Base-by-base conservation (phyloP, 1,140 invertebrate species). In the Neuroterus valhalla region DNA sequence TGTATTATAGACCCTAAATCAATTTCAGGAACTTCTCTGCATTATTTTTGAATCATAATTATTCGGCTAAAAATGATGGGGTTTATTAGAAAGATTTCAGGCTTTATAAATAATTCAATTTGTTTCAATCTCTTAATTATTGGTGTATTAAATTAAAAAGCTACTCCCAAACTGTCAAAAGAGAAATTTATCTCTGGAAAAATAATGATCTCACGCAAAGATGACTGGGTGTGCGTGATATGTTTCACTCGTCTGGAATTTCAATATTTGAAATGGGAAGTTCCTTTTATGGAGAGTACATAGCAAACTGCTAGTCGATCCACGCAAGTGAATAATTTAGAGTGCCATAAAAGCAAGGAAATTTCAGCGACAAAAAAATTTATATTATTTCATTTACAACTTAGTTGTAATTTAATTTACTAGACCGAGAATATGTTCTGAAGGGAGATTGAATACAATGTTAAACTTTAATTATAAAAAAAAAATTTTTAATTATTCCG, bases 141-240 rank as follows among this genome's bases (percentile, higher is more conserved):
- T 62, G 8, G 21, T 19, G 11, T 19, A 62, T 31, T 6, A 26
- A 62, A 23, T 62, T 62, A 26, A 15, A 26, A 15, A 26, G 21
- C 21, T 26, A 14, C 0, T 12, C 23, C 48, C 4, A 50, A 6
- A 6, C 21, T 50, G 10, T 62, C n/a, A 15, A 62, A 62, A 62
- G 55, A 62, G 55, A 62, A 62, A 62, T 23, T 26, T 62, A 2
- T 15, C 31, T 55, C 21, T 38, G 31, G 26, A 6, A n/a, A 62
- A 62, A 62, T 31, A 62, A 62, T 62, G 55, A 62, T 38, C 55
- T 23, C 55, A 62, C 55, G 55, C 55, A 26, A 62, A 62, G 55
- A 62, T 62, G 55, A 62, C 55, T 62, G 31, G 55, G 55, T n/a
- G 55, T 62, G 55, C 55, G 55, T 62, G 55, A 62, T 62, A 62